These are phyloP conservation scores for Strigops habroptila DNA, from an alignment of 2,113 vertebrate genomes.

Conservation along the genomic window DNA sequence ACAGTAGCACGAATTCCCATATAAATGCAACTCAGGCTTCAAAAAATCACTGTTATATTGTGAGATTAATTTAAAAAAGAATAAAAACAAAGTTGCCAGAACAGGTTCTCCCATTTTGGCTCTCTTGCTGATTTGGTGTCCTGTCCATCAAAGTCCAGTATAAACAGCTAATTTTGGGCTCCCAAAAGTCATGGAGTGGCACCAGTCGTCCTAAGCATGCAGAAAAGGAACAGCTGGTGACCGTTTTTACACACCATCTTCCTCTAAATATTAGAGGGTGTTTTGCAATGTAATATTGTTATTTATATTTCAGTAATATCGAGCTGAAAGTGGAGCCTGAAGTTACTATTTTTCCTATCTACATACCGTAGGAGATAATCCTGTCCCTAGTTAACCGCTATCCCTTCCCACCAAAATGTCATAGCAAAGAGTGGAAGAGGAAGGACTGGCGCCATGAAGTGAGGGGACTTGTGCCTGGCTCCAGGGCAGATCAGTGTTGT, in stretches of 20 bases:
- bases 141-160: background rate
- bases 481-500: background rate
- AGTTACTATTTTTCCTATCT: background rate
- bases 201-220: background rate
- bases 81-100: background rate
- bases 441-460: accelerated
- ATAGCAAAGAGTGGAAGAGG: background rate
- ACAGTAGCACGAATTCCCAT: background rate
- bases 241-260: background rate
- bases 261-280: background rate
- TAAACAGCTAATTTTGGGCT: background rate
- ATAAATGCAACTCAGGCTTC: background rate
- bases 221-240: constrained; percentile 16
- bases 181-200: background rate
- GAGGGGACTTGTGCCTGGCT: background rate
- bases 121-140: background rate
- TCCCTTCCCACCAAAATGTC: background rate
- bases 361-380: background rate
- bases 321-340: background rate
- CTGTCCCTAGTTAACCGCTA: background rate
- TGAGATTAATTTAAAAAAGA: background rate
- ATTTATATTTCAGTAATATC: background rate
- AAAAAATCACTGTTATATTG: background rate
- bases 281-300: background rate
- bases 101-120: background rate